Percentiles rank a stretch among this genome's conserved stretches.
These are phyloP conservation scores for Gymnoscelis rufifasciata DNA, from an alignment of 2,888 invertebrate genomes.

Conservation along the genomic window DNA sequence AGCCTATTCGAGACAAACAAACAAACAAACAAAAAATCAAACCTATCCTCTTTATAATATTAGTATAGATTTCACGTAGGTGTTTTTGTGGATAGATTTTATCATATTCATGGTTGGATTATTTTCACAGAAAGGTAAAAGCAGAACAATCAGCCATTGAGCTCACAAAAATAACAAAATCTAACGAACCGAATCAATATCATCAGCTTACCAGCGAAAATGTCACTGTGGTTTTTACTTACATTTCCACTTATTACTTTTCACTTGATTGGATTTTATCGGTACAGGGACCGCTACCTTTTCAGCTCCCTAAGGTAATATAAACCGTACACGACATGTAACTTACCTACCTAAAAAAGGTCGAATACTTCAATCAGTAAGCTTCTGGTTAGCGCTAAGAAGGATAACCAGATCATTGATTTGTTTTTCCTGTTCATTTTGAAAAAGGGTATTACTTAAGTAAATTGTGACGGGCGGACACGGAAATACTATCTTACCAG, in stretches of 20 bases:
- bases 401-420: slow-evolving; percentile 24
- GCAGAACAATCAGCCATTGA: slow-evolving; percentile 6
- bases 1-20: no score
- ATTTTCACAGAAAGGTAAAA: slow-evolving; percentile 3
- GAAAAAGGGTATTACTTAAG: no score
- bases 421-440: background rate
- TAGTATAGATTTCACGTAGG: no score
- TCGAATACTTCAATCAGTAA: slow-evolving; percentile 36
- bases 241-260: slow-evolving; percentile 28
- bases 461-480: no score
- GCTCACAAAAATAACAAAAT: slow-evolving; percentile 12
- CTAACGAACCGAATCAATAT: slow-evolving; percentile 12
- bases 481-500: no score
- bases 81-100: no score
- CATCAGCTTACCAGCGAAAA: slow-evolving; percentile 11
- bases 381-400: slow-evolving; percentile 28
- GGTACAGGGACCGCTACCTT: slow-evolving; percentile 20
- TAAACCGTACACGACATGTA: slow-evolving; percentile 31
- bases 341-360: slow-evolving; percentile 33
- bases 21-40: no score
- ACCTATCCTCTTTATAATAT: no score
- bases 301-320: slow-evolving; percentile 32
- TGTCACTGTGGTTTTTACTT: slow-evolving; percentile 16
- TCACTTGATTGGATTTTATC: slow-evolving; percentile 32
- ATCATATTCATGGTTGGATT: background rate